Evolutionary conservation across 2,888 invertebrate genomes (phyloP).

Genomic region (Noctua fimbriata): DNA sequence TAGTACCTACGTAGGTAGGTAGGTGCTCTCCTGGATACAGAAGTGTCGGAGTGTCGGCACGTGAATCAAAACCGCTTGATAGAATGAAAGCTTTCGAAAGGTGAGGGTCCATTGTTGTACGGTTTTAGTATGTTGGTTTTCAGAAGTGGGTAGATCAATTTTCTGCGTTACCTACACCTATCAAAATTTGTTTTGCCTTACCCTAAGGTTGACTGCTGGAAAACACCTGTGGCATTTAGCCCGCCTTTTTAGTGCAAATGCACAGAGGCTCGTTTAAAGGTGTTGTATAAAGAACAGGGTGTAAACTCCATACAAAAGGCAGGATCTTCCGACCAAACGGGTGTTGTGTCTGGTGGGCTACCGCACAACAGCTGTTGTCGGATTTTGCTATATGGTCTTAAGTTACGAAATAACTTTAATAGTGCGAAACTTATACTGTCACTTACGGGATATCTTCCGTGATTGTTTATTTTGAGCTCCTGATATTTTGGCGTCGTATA

Average conservation of each 20-base stretch:
- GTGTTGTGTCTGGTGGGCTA: too few relatives aligned
- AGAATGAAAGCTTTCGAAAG: constrained; percentile 66
- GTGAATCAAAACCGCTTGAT: constrained; percentile 72
- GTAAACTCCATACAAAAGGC: neutral
- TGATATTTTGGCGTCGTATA: too few relatives aligned
- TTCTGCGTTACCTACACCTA: neutral
- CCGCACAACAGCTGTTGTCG: neutral
- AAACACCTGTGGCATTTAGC: neutral
- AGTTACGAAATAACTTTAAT: neutral
- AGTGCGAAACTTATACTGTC: too few relatives aligned
- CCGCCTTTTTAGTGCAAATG: neutral
- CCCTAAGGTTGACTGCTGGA: neutral
- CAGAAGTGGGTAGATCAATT: neutral
- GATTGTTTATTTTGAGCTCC: too few relatives aligned
- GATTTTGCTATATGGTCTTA: neutral
- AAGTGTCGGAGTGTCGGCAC: constrained; percentile 57
- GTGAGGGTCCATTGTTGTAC: constrained; percentile 52
- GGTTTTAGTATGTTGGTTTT: constrained; percentile 1
- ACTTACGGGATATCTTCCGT: too few relatives aligned
- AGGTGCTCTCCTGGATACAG: neutral
- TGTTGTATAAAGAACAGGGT: neutral
- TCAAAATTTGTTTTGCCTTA: neutral
- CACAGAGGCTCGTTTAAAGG: neutral
- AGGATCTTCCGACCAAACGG: too few relatives aligned
- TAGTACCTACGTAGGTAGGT: constrained; percentile 8